Percentiles rank a stretch among this genome's conserved stretches.
These are phyloP conservation scores for Toxonevra muliebris DNA, from an alignment of 2,888 invertebrate species.

Conservation along the genomic window DNA sequence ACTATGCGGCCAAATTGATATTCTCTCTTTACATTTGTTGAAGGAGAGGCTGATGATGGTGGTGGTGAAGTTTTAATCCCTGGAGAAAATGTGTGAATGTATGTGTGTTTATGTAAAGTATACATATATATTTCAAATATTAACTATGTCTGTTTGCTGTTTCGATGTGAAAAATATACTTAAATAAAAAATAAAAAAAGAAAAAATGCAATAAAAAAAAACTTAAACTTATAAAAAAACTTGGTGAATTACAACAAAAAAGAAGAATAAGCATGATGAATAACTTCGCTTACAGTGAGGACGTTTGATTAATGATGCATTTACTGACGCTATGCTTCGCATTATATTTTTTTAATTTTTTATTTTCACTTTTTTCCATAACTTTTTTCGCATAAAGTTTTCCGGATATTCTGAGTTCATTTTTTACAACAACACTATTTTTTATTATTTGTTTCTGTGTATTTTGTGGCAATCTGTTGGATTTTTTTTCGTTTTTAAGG, in stretches of 20 bases:
- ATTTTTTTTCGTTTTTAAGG: slow-evolving; percentile 16
- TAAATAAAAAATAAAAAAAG: neutral
- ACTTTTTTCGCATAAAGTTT: neutral
- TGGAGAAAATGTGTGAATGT: slow-evolving; percentile 15
- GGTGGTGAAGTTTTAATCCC: slow-evolving; percentile 27
- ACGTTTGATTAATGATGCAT: slow-evolving; percentile 35
- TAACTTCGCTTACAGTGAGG: slow-evolving; percentile 25
- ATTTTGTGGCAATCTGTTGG: slow-evolving; percentile 27
- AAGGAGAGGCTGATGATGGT: too few relatives aligned
- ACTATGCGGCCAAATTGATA: slow-evolving; percentile 30
- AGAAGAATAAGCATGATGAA: slow-evolving; percentile 28
- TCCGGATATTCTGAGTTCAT: slow-evolving; percentile 6
- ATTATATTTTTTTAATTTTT: slow-evolving; percentile 16
- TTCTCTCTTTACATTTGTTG: slow-evolving; percentile 16
- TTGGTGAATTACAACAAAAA: slow-evolving; percentile 13
- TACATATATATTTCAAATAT: slow-evolving; percentile 23
- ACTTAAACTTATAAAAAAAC: too few relatives aligned
- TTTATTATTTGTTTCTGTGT: slow-evolving; percentile 5
- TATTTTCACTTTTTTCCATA: slow-evolving; percentile 23
- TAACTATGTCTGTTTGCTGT: slow-evolving; percentile 9
- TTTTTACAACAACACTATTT: neutral
- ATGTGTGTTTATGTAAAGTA: neutral
- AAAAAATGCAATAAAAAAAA: neutral
- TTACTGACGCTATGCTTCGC: slow-evolving; percentile 22
- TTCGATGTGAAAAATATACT: slow-evolving; percentile 5